Base-by-base conservation (phyloP, 2,888 invertebrate genomes). In the Sinotaia quadrata region DNA sequence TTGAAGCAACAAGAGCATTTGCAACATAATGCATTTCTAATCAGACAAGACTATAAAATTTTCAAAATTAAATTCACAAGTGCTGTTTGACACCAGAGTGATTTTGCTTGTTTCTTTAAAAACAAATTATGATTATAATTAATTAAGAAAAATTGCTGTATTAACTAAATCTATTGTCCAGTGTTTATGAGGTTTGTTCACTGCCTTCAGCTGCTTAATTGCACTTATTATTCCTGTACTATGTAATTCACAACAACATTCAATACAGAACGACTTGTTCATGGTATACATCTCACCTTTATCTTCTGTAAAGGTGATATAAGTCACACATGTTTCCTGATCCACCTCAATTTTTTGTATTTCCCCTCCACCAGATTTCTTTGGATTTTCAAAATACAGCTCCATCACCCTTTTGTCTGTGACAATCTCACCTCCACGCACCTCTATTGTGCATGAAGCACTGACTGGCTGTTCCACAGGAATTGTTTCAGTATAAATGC, bases 371-470 rank as follows among this genome's bases (percentile, higher is more conserved):
- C 65, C 65, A 10, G 65, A 65, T 41, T 56, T 65, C 8, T 31
- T 63, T 37, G 63, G 37, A 15, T 27, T 44, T 18, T 65, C 65
- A 56, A 65, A 65, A 52, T 65, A 65, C 7, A 41, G 54, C 56
- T 37, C 24, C 33, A 65, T 31, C 37, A 65, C 21, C 24, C 56
- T 56, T 24, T 37, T 21, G 4, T 65, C 47, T 15, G 27, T 44
- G 15, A 27, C 8, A 10, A 4, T 15, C 21, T 44, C 29, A 21
- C 36, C 65, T 2, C 65, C 65, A 31, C 18, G 18, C 29, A 65
- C 65, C 0, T 52, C 29, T 5, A 65, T 18, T n/a, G 54, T 65
- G 65, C 37, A n/a, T n/a, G n/a, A n/a, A n/a, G n/a, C n/a, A n/a
- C n/a, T n/a, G n/a, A n/a, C n/a, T n/a, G n/a, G n/a, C n/a, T n/a